Conservation (phyloP, 2,797 vertebrate species). For the Sebastes kiyomatsui region DNA sequence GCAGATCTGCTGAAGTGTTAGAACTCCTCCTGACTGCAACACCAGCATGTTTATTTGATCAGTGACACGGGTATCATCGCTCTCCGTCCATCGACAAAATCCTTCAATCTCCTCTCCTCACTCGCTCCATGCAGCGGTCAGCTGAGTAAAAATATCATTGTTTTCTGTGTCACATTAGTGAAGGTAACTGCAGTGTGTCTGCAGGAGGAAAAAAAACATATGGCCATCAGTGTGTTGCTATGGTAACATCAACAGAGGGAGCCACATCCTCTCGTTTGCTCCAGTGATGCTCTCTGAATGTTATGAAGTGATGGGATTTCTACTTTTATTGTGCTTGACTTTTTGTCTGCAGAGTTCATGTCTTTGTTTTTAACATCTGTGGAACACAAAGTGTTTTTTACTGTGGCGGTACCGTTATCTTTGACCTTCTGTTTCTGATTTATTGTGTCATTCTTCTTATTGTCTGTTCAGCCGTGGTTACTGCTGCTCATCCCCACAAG, state of each 20-base stretch:
- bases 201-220: neutral
- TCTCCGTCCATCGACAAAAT: neutral
- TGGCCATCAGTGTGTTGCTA: constrained; percentile 39
- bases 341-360: neutral
- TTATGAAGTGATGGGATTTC: neutral
- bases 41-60: constrained; percentile 6
- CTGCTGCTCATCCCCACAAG: neutral
- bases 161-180: neutral
- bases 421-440: neutral
- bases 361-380: neutral
- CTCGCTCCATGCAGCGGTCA: neutral
- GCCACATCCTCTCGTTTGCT: constrained; percentile 27
- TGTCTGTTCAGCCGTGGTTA: neutral
- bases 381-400: neutral
- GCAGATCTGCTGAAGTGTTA: constrained; percentile 46
- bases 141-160: neutral
- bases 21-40: constrained; percentile 33
- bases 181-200: constrained; percentile 38
- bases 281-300: neutral
- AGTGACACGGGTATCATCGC: neutral
- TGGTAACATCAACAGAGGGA: constrained; percentile 61
- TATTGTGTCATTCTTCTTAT: neutral
- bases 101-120: neutral
- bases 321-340: neutral
- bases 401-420: neutral